Base-by-base conservation (phyloP, 2,888 invertebrate species). In the Torymus auratus region DNA sequence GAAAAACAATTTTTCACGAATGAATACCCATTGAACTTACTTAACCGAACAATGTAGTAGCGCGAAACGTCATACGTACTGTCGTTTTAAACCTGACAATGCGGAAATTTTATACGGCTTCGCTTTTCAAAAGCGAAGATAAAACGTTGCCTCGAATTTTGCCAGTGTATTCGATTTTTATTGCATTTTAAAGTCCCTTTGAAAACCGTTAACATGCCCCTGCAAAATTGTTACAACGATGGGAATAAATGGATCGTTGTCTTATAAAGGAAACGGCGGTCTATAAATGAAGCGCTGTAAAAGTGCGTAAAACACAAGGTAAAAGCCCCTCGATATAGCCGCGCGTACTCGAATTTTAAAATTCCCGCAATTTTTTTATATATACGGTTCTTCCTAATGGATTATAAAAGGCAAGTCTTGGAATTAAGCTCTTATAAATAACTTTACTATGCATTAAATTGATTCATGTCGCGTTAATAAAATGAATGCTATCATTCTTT, bases 211-310 rank as follows among this genome's bases (percentile, higher is more conserved):
- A 56, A 62, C 50, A 61, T n/a, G 61, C 62, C 61, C 61, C 60
- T 71, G 17, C 17, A 20, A 69, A 70, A 52, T 72, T 72, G 52
- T 62, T 72, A 62, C 62, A 62, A 28, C 28, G 64, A 28, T 55
- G 64, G 28, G 10, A 73, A 73, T 73, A 73, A 73, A 64, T 64
- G 62, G 61, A 72, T 72, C 53, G 62, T 55, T 64, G 72, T 55
- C 72, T 28, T 28, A 28, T 73, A 64, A 23, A 64, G 55, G 72
- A 53, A 55, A 28, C 15, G 23, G 55, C 41, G 28, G 28, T 64
- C 64, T 23, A 64, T 73, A 73, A 73, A 73, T 73, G 17, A 73
- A 73, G 14, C 28, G 55, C 55, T 56, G 56, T 55, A 69, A 69
- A 69, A 56, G 55, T 15, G 56, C 28, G 41, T 64, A 55, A 64